Conservation (phyloP, 1,140 invertebrate genomes). For the Drosophila subobscura region DNA sequence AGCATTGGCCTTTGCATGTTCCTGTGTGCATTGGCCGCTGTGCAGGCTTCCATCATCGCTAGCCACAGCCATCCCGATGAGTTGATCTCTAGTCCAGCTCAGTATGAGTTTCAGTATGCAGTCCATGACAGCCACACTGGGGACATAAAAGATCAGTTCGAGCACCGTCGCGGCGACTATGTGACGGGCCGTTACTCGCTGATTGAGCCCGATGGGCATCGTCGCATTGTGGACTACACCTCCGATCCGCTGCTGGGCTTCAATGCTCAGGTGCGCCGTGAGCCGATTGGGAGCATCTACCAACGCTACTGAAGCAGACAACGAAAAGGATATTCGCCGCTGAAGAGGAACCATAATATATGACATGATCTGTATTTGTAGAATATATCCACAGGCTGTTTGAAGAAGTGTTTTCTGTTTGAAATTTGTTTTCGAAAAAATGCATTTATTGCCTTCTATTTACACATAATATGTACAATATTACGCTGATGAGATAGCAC, state of each 20-base stretch:
- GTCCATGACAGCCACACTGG: constrained; percentile 88
- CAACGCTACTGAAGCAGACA: constrained; percentile 23
- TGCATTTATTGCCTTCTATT: constrained; percentile 79
- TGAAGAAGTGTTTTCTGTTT: constrained; percentile 3
- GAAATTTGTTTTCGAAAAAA: constrained; percentile 54
- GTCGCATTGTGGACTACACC: constrained; percentile 83
- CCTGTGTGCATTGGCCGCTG: constrained; percentile 31
- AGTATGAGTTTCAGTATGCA: constrained; percentile 87
- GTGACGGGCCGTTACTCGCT: constrained; percentile 82
- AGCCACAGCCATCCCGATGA: constrained; percentile 63
- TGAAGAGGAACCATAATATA: constrained; percentile 1
- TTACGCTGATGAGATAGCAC: constrained; percentile 58
- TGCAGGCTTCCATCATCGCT: constrained; percentile 55
- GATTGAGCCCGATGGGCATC: constrained; percentile 83
- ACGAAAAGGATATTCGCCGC: constrained; percentile 1
- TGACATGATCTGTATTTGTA: constrained; percentile 2
- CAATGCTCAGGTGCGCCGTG: constrained; percentile 81
- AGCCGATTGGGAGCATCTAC: constrained; percentile 42
- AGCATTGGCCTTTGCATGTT: constrained; percentile 34
- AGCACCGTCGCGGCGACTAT: constrained; percentile 85
- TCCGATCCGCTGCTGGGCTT: constrained; percentile 83
- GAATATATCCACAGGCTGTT: constrained; percentile 53
- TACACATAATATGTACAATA: constrained; percentile 58
- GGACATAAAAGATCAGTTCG: constrained; percentile 87
- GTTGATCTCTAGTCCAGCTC: constrained; percentile 84